These are phyloP conservation scores for Sebastes cheni DNA, from an alignment of 2,797 vertebrate species.

Conservation along the genomic window DNA sequence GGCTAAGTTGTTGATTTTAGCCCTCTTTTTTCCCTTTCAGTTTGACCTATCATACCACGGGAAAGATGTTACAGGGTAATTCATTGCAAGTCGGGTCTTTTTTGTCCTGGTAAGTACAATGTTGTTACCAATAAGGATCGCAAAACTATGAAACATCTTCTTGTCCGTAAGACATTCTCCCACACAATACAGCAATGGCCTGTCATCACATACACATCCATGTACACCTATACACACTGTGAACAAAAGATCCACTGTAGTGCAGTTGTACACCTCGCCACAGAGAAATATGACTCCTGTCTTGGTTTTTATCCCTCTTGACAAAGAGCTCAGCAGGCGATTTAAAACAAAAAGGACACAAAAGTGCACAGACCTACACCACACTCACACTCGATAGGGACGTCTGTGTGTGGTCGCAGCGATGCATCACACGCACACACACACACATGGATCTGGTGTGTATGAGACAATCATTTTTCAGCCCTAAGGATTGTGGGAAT, in stretches of 20 bases:
- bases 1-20: not conserved
- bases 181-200: not conserved
- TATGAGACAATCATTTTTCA: constrained; percentile 45
- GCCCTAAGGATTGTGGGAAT: constrained; percentile 46
- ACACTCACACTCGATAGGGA: constrained; percentile 16
- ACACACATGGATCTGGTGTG: constrained; percentile 7
- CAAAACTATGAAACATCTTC: not conserved
- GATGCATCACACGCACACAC: not conserved
- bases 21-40: not conserved
- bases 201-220: constrained; percentile 11
- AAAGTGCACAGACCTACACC: constrained; percentile 11
- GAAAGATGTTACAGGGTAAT: not conserved
- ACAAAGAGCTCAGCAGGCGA: constrained; percentile 47
- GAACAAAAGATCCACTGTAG: constrained; percentile 41
- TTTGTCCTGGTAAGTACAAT: not conserved
- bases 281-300: constrained; percentile 42
- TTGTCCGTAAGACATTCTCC: not conserved
- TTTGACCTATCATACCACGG: not conserved
- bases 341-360: constrained; percentile 36
- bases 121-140: not conserved
- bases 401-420: not conserved
- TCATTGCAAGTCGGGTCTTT: not conserved
- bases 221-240: not conserved
- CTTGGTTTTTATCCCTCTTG: constrained; percentile 10
- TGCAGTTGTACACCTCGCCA: constrained; percentile 2